phyloP scores from a whole-genome alignment of 2,113 vertebrate species.

The Electrona antarctica region DNA sequence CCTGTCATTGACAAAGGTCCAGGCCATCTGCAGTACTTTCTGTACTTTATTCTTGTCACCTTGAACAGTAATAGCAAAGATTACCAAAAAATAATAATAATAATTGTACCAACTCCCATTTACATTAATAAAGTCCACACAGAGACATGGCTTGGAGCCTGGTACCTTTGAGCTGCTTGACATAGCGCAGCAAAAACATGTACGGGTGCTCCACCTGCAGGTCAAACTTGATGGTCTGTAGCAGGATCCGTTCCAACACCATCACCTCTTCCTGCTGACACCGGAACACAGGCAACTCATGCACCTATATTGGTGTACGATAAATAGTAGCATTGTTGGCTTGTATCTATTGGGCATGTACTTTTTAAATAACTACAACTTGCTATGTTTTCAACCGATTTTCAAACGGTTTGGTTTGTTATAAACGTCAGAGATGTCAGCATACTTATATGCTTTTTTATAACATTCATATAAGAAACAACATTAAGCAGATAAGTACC shows the following conservation, averaged over 20 bases:
- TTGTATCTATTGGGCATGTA: no score
- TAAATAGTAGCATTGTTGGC: no score
- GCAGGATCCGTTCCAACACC: slow-evolving; percentile 95
- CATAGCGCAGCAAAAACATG: slow-evolving; percentile 96
- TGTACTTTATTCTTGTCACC: slow-evolving; percentile 99
- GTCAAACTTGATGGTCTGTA: slow-evolving; percentile 99
- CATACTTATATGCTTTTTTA: no score
- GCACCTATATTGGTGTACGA: no score
- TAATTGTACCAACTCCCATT: not conserved
- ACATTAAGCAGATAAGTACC: no score
- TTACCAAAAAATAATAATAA: not conserved
- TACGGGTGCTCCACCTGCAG: slow-evolving; percentile 98
- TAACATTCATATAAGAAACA: no score
- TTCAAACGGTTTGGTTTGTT: no score
- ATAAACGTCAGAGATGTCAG: no score
- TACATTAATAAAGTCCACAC: not conserved
- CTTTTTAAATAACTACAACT: no score
- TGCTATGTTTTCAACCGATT: no score
- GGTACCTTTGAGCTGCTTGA: slow-evolving; percentile 97
- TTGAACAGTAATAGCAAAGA: slow-evolving; percentile 52
- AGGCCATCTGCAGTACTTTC: slow-evolving; percentile 98
- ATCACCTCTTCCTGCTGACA: slow-evolving; percentile 93
- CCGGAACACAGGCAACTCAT: not conserved
- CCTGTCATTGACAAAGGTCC: slow-evolving; percentile 99
- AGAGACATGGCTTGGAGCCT: not conserved